A percentile compares a stretch with the other conserved stretches of the same genome.
Evolutionary conservation across 1,140 invertebrate genomes (phyloP).

Genomic region (Sarcophaga bullata): DNA sequence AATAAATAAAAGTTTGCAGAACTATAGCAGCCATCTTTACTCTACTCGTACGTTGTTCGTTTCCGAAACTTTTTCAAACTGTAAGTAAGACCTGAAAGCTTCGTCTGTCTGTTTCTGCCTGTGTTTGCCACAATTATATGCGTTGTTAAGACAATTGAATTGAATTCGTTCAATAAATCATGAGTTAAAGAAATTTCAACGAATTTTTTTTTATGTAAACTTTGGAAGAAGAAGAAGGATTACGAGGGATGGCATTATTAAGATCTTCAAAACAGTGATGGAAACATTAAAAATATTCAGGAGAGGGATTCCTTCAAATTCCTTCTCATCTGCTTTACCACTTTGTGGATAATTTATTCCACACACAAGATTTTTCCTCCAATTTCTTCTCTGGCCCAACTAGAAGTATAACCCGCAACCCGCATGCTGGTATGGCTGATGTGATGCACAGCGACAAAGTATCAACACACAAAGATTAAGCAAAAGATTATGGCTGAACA

Average conservation of each 20-base stretch:
- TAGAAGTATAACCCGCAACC: no score
- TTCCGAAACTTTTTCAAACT: neutral
- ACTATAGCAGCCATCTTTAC: conserved; percentile 4
- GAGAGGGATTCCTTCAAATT: no score
- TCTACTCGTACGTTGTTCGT: neutral
- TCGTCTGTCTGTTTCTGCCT: neutral
- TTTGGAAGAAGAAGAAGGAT: neutral
- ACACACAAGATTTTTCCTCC: no score
- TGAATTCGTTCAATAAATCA: conserved; percentile 32
- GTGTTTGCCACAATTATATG: neutral
- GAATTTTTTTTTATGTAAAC: conserved; percentile 11
- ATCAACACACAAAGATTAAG: conserved; percentile 39
- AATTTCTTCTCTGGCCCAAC: no score
- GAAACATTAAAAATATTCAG: neutral
- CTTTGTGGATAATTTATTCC: no score
- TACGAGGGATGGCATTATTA: neutral
- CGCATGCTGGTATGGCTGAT: neutral
- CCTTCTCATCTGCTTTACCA: no score
- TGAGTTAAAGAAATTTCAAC: conserved; percentile 25
- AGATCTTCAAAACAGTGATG: no score
- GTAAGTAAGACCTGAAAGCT: no score
- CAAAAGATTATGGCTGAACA: conserved; percentile 36
- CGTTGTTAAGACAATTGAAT: conserved; percentile 21
- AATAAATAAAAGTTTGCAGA: conserved; percentile 26
- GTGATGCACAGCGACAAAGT: neutral